phyloP scores from a whole-genome alignment of 2,888 invertebrate genomes.

The Tridacna gigas region DNA sequence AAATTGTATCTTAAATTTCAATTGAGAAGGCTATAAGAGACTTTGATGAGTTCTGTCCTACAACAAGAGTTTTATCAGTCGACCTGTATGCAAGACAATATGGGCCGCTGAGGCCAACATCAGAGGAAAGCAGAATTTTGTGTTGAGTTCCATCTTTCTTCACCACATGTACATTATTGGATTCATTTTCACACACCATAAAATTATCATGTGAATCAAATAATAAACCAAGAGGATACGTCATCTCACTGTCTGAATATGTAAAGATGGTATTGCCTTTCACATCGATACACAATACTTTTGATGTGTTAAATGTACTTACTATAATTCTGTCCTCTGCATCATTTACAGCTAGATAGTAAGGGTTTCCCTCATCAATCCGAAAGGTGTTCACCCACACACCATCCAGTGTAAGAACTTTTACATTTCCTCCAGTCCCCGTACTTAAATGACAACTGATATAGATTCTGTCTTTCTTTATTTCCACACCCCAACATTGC shows the following conservation, averaged over 20 bases:
- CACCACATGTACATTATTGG: background rate
- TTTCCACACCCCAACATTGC: background rate
- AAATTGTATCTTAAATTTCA: too few relatives aligned
- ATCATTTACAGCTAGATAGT: constrained; percentile 2
- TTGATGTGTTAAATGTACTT: background rate
- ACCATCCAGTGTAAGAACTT: constrained; percentile 1
- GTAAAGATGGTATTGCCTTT: background rate
- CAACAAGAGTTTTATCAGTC: background rate
- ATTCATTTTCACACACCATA: background rate
- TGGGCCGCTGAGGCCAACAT: background rate
- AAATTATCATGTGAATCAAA: background rate
- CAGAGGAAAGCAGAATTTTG: background rate
- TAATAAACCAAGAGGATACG: background rate
- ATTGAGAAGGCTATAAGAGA: too few relatives aligned
- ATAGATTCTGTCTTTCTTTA: background rate
- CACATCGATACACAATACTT: constrained; percentile 1
- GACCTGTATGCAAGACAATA: background rate
- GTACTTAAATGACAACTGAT: background rate
- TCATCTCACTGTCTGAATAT: background rate
- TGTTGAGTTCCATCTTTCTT: background rate
- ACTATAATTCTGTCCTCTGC: background rate
- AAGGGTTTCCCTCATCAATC: background rate
- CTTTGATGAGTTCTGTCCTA: background rate
- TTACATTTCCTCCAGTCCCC: background rate
- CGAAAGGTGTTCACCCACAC: background rate